Base-by-base conservation (phyloP, 1,140 invertebrate species). In the Pseudomyrmex dendroicus region DNA sequence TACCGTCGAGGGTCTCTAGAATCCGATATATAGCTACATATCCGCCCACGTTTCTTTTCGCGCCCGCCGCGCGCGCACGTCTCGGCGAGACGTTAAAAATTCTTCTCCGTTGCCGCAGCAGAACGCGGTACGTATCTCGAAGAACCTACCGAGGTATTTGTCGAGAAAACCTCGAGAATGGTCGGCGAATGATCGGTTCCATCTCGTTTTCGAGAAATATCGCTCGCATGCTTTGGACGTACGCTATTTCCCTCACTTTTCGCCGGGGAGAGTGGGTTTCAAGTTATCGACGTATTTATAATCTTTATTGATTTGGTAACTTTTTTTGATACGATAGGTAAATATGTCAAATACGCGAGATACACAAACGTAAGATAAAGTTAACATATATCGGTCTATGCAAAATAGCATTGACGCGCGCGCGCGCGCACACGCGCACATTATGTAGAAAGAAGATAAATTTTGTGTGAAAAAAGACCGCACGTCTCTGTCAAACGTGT, bases 71-170 rank as follows among this genome's bases (percentile, higher is more conserved):
- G 35, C 35, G 35, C 35, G 35, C 35, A 85, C 86, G 86, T 83
- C 83, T 88, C 86, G 86, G 62, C 73, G 76, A 85, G 67, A 88
- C 83, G 85, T 88, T 88, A 87, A 88, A 88, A 88, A 88, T 88
- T 73, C 83, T 67, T 74, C 76, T 17, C 20, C 35, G 17, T n/a
- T 59, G n/a, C 76, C 67, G 35, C 66, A 88, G 74, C 73, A 73
- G 72, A 74, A 83, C 57, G 77, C 77, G 83, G 62, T 78, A 52
- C 74, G 52, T 46, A 35, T 17, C 68, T 64, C 25, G 66, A 66
- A 50, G 61, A 66, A 76, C 59, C 56, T 73, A 35, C 35, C 20
- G 54, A 68, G 61, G 56, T 56, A 84, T 74, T 87, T 85, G 86
- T 86, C 85, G 82, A 87, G 84, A 87, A 86, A 87, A 48, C 80